These are phyloP conservation scores for Habrosyne pyritoides DNA, from an alignment of 2,888 invertebrate species.

Conservation along the genomic window DNA sequence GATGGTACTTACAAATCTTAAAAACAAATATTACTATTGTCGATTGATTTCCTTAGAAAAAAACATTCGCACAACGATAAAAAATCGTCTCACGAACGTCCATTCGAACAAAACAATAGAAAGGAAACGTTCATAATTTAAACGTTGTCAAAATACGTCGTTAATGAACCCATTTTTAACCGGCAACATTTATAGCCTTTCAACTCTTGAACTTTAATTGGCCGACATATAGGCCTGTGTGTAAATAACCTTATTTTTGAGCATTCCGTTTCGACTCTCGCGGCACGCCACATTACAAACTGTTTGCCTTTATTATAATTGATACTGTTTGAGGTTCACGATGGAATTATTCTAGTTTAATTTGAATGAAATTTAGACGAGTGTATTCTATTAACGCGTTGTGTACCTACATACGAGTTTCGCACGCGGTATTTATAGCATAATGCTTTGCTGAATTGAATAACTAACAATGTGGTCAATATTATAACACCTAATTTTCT, in stretches of 20 bases:
- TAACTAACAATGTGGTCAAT: conserved; percentile 11
- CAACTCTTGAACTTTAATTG: conserved; percentile 6
- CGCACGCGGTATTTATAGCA: conserved; percentile 39
- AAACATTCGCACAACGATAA: not conserved
- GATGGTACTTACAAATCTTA: too few species aligned
- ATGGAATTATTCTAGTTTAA: conserved; percentile 18
- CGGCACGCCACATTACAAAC: conserved; percentile 29
- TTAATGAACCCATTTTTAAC: conserved; percentile 3
- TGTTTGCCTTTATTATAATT: conserved; percentile 38
- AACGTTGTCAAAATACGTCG: not conserved
- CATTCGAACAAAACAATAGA: not conserved
- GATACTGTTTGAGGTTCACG: conserved; percentile 21
- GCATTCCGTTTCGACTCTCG: conserved; percentile 20
- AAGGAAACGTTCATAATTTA: not conserved
- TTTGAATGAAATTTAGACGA: conserved; percentile 32
- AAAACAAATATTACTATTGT: too few species aligned
- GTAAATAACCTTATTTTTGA: conserved; percentile 27
- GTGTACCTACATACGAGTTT: conserved; percentile 24
- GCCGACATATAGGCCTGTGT: conserved; percentile 4
- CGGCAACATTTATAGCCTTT: not conserved
- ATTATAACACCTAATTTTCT: conserved; percentile 27
- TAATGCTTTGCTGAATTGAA: conserved; percentile 29
- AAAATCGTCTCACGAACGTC: not conserved
- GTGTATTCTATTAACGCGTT: conserved; percentile 27
- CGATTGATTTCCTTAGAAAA: too few species aligned